Evolutionary conservation across 2,113 vertebrate genomes (phyloP).

Genomic region (Cololabis saira): DNA sequence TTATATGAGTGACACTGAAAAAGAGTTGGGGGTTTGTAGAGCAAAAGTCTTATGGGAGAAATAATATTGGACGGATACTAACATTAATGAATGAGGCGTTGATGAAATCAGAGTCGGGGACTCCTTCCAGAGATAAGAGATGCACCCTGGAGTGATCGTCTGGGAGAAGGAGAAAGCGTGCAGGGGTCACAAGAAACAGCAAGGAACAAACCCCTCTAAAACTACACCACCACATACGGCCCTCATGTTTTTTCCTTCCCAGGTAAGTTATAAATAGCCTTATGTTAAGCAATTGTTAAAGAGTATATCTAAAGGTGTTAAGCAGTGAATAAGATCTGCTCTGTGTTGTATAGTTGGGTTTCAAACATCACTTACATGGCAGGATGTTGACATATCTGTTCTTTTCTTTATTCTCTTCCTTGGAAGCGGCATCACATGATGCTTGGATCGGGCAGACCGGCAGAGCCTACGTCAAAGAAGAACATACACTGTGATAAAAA

Average conservation of each 20-base stretch:
- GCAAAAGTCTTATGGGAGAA: not conserved
- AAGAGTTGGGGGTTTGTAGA: not conserved
- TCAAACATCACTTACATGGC: constrained; percentile 86
- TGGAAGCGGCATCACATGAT: constrained; percentile 95
- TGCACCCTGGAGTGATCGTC: constrained; percentile 98
- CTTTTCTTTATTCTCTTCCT: constrained; percentile 99
- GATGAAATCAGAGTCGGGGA: constrained; percentile 98
- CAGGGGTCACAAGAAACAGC: not conserved
- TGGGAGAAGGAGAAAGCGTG: constrained; percentile 52
- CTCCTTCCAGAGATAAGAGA: constrained; percentile 92
- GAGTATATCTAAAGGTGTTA: no score
- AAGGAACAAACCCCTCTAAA: no score
- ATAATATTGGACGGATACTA: constrained; percentile 65
- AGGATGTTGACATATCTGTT: constrained; percentile 99
- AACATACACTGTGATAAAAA: not conserved
- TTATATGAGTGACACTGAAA: not conserved
- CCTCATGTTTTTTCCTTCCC: no score
- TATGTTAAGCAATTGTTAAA: no score
- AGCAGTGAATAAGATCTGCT: no score
- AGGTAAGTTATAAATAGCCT: not conserved
- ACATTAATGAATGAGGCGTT: constrained; percentile 98
- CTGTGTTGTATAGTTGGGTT: not conserved
- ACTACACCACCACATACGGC: no score
- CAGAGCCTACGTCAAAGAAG: constrained; percentile 82
- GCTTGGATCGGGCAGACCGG: constrained; percentile 97